Evolutionary conservation across 2,888 invertebrate species (phyloP), one percentile per base, ranked within the genome.

Genomic region (Artemia sinica): DNA sequence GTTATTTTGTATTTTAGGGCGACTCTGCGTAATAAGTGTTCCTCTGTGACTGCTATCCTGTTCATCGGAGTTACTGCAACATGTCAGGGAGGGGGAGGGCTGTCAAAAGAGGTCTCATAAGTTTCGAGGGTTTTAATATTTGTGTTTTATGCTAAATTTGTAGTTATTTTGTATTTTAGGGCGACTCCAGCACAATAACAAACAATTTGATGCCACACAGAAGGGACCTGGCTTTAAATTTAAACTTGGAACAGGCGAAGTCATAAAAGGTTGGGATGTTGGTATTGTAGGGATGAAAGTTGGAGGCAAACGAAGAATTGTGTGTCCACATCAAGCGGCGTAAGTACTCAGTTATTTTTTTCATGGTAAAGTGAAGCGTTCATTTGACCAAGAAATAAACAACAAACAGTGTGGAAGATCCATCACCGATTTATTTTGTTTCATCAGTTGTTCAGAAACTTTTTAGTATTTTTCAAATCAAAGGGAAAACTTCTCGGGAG

Each of bases 211-310:
- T 78, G 83, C 85, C 72, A 81, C 84, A 67, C 79, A 78, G 50
- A 82, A 84, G 73, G 92, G 92, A 1, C 84, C 86, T 28, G 91
- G 91, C 1, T 91, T 92, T 78, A 86, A 86, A 78, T 93, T 94
- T 80, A 82, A 84, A 48, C 79, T 94, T 13, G 93, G 93, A 0
- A 83, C 82, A 67, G 86, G 87, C 72, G 91, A 92, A 77, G 92
- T 93, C 0, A 92, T 94, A 75, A 85, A 86, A 74, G 93, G 90
- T 13, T 93, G 91, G 93, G 93, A 94, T 75, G 79, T 87, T 52
- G 94, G 91, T 68, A 80, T 93, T n/a, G 79, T 79, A 63, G 93
- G 94, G 67, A 95, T 96, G 95, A 91, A 89, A 80, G 86, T 91
- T 70, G 94, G 94, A 50, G 94, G 93, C 73, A 92, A 91, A 79